Base-by-base conservation (phyloP, 2,797 vertebrate species). In the Pipistrellus pygmaeus region DNA sequence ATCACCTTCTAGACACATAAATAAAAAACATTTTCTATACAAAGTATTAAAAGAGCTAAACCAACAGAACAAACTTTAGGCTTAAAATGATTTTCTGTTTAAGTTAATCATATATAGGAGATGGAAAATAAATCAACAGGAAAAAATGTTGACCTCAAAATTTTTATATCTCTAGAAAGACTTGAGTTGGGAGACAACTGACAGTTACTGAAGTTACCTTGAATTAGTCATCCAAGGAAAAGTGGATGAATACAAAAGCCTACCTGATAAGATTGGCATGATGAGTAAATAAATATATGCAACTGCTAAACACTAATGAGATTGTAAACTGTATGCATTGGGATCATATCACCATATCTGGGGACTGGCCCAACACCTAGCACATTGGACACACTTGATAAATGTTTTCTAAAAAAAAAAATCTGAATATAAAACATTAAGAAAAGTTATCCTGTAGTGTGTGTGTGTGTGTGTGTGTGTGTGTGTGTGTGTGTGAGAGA, bases 391-490 rank as follows among this genome's bases (percentile, higher is more conserved):
- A 46, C 5, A 76, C 38, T 53, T 44, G n/a, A 53, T 30, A 88
- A 81, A 76, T 71, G 13, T 51, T 35, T 80, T 46, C 23, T 84
- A 55, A 92, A 90, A 46, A n/a, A n/a, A n/a, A 68, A 84, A 92
- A 84, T 83, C 2, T 48, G 21, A 90, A 10, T 25, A 71, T 1
- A 95, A 3, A 66, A 80, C 4, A 23, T 44, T 62, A 71, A 55
- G 60, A 38, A 41, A 83, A 35, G 1, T 76, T 81, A 57, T 27
- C 41, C 25, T 68, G 0, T 20, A 44, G 11, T 27, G 15, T 32
- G 27, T 21, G 8, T 62, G 12, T 13, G 25, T 62, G 57, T 27
- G 25, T 60, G 57, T 30, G 57, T 60, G 25, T 30, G 57, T 60
- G 25, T 60, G 23, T 57, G 23, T 57, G 55, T 25, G 55, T 55